Conservation (phyloP, 2,113 vertebrate species). For the Mixornis gularis region DNA sequence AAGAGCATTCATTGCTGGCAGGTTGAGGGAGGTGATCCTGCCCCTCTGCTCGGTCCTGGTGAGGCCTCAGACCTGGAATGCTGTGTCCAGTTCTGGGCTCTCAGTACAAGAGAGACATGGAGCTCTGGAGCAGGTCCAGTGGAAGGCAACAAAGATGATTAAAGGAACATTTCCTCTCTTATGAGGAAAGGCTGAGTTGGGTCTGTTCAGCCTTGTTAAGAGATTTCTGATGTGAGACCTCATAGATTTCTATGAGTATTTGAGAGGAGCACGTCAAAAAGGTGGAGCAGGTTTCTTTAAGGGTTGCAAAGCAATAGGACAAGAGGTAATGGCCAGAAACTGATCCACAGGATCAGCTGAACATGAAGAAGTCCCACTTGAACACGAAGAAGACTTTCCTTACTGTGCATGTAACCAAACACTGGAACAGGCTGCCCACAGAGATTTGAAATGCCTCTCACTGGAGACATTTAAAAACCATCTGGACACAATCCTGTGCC, state of each 20-base stretch:
- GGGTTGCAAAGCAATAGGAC: neutral
- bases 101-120: rapidly evolving
- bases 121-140: neutral
- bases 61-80: neutral
- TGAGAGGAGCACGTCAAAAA: neutral
- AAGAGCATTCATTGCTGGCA: neutral
- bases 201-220: neutral
- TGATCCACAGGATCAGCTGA: neutral
- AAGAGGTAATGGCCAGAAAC: neutral
- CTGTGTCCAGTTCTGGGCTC: neutral
- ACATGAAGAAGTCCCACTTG: neutral
- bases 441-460: neutral
- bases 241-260: no score
- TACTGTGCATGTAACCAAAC: no score
- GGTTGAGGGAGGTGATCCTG: neutral
- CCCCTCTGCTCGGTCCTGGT: neutral
- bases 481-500: neutral
- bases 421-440: neutral
- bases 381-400: neutral
- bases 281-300: no score
- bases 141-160: neutral
- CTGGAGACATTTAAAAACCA: neutral
- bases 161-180: neutral
- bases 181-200: neutral
- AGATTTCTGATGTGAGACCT: neutral